Base-by-base conservation (phyloP, 2,888 invertebrate species). In the Drosophila neutralis region DNA sequence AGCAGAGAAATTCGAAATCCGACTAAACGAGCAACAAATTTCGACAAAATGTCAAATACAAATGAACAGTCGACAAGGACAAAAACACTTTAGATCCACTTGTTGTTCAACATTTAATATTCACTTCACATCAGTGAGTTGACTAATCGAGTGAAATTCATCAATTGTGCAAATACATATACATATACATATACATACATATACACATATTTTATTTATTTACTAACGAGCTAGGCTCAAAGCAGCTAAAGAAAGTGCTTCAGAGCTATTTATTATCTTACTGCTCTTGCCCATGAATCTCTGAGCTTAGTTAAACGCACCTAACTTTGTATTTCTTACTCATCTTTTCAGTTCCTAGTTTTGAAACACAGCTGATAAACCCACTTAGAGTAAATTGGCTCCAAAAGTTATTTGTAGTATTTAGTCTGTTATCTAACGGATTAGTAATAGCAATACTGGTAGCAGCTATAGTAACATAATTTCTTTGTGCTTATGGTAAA, bases 91-190 rank as follows among this genome's bases (percentile, higher is more conserved):
- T 40, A 51, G 59, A 35, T 56, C 33, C 45, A 62, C 61, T 66
- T 62, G 45, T 66, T 52, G 45, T 45, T 24, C 24, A 45, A 51
- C 42, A 56, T 51, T 40, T 33, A 51, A 51, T 29, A 40, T 38
- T 11, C 52, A 29, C 40, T 40, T 56, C 29, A 31, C 18, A 31
- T 42, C 11, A 42, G 13, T 31, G 38, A 48, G 27, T 29, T 21
- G 31, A n/a, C 60, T 62, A 74, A 74, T 75, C 64, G 60, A 63
- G 36, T 60, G 42, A 45, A 60, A 21, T 52, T 52, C n/a, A 35
- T 27, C 21, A 42, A 57, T 62, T 62, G n/a, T 40, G 27, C 6
- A 33, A 11, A 13, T 21, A 13, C 1, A 42, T 13, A 21, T 11
- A 42, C 3, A 13, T 13, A 42, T 4, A 4, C 0, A 1, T 42